Conservation (phyloP, 2,888 invertebrate genomes). For the Choristoneura rosaceana region DNA sequence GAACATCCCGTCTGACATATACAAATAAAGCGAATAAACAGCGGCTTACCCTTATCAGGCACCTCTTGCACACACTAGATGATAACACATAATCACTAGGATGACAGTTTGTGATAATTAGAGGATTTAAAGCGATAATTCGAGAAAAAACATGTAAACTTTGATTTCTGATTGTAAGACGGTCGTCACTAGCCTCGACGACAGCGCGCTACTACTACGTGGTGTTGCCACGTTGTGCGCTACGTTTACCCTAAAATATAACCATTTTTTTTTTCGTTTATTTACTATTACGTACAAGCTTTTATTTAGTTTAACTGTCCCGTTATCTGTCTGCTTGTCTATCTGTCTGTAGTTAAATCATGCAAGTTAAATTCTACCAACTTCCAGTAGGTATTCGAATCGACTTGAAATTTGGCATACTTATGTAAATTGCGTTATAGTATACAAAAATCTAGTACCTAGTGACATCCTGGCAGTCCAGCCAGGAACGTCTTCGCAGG, state of each 20-base stretch:
- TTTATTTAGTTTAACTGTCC: no score
- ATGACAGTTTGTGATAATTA: conserved; percentile 62
- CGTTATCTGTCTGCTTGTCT: no score
- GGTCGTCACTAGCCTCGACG: conserved; percentile 53
- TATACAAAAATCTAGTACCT: no score
- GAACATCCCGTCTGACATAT: conserved; percentile 59
- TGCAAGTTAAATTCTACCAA: no score
- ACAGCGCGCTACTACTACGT: conserved; percentile 69
- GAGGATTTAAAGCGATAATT: conserved; percentile 61
- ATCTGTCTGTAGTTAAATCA: no score
- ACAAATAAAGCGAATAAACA: conserved; percentile 58
- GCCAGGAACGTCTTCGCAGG: no score
- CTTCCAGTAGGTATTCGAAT: no score
- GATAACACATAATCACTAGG: conserved; percentile 81
- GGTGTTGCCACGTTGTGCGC: conserved; percentile 62
- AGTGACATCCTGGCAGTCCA: no score
- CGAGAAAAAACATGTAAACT: conserved; percentile 74
- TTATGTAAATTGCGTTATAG: no score
- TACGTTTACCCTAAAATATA: conserved; percentile 43
- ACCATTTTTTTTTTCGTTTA: conserved; percentile 26
- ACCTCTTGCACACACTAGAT: conserved; percentile 70
- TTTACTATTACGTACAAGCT: background rate
- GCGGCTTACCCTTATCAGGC: conserved; percentile 80
- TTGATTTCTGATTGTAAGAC: conserved; percentile 62
- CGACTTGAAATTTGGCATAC: no score